Percentiles rank a stretch among this genome's conserved stretches.
phyloP scores from a whole-genome alignment of 2,888 invertebrate genomes.

The Junonia oenone region DNA sequence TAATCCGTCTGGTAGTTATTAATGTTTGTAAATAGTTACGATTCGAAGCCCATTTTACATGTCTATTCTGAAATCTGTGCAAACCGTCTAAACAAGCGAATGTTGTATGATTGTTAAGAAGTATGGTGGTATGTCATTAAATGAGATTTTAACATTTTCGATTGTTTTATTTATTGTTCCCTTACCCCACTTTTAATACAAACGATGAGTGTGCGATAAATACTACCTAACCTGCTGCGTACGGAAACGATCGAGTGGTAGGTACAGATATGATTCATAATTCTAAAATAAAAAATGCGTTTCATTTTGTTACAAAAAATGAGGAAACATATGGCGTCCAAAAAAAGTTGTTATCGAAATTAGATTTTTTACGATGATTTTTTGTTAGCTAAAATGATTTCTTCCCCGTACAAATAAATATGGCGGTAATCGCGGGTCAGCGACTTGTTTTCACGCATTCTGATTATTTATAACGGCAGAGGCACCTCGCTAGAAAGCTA shows the following conservation, averaged over 20 bases:
- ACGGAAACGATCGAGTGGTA: background rate
- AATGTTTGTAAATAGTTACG: constrained; percentile 35
- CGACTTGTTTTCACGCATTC: constrained; percentile 64
- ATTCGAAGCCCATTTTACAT: constrained; percentile 29
- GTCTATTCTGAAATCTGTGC: constrained; percentile 32
- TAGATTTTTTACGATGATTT: constrained; percentile 5
- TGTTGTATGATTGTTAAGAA: constrained; percentile 62
- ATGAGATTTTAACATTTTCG: constrained; percentile 47
- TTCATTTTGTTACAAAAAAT: constrained; percentile 16
- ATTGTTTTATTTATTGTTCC: constrained; percentile 10
- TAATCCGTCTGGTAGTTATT: constrained; percentile 38
- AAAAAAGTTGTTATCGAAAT: constrained; percentile 4
- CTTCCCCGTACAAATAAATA: constrained; percentile 22
- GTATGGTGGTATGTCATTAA: constrained; percentile 60
- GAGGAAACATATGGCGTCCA: constrained; percentile 2
- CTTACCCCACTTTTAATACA: background rate
- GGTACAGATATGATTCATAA: constrained; percentile 13
- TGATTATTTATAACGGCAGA: constrained; percentile 68
- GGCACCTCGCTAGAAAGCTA: constrained; percentile 62
- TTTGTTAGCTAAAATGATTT: constrained; percentile 5
- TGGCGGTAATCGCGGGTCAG: constrained; percentile 54
- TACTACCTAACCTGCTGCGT: constrained; percentile 6
- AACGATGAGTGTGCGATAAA: constrained; percentile 3
- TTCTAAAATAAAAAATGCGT: constrained; percentile 9
- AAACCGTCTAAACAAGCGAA: constrained; percentile 36